These are phyloP conservation scores for Autographa pulchrina DNA, from an alignment of 2,888 invertebrate species.

Conservation along the genomic window DNA sequence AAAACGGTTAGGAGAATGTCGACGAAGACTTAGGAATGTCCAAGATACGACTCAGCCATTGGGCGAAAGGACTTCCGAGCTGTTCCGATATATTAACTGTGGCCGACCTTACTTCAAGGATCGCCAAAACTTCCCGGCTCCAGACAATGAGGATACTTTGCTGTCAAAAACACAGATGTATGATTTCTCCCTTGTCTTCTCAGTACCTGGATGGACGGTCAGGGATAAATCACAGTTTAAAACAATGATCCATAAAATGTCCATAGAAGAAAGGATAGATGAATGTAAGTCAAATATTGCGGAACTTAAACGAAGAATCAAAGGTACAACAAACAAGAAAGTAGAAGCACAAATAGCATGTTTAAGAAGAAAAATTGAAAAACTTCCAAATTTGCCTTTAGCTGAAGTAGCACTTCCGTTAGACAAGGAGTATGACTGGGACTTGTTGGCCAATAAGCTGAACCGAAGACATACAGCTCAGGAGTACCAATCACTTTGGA, in stretches of 20 bases:
- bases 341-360: constrained; percentile 55
- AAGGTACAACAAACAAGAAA: constrained; percentile 22
- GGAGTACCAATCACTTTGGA: constrained; percentile 93
- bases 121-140: constrained; percentile 82
- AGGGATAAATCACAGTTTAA: constrained; percentile 89
- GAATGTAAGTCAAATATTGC: constrained; percentile 66
- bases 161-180: constrained; percentile 77
- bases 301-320: constrained; percentile 59
- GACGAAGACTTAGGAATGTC: constrained; percentile 67
- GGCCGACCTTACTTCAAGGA: constrained; percentile 93
- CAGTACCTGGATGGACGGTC: constrained; percentile 88
- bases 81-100: constrained; percentile 76
- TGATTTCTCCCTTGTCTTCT: constrained; percentile 83
- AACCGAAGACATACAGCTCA: constrained; percentile 89
- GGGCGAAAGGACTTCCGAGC: constrained; percentile 55
- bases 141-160: constrained; percentile 90
- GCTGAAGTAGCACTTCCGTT: constrained; percentile 75
- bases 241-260: constrained; percentile 81
- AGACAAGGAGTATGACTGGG: constrained; percentile 89
- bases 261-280: constrained; percentile 65
- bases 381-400: constrained; percentile 65
- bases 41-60: constrained; percentile 36
- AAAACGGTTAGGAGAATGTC: constrained; percentile 74
- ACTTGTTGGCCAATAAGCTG: constrained; percentile 82
- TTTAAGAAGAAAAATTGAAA: constrained; percentile 63